Percentiles rank a stretch among this genome's conserved stretches.
Conservation (phyloP, 2,797 vertebrate species). For the Emydoidea blandingii region DNA sequence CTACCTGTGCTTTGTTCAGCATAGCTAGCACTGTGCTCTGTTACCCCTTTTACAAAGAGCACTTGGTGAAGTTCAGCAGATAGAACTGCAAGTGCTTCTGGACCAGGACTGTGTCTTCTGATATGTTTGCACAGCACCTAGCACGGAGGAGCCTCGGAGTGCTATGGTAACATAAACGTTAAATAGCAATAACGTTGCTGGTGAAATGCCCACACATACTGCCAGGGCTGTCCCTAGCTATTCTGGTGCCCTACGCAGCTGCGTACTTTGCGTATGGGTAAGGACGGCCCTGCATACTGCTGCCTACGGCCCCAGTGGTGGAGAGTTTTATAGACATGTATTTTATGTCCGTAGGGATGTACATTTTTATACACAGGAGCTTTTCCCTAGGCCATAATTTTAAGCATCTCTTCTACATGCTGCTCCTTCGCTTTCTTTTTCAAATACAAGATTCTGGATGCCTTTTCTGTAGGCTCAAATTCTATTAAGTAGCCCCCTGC, state of each 20-base stretch:
- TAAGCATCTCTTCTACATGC: background rate
- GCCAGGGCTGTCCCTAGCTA: background rate
- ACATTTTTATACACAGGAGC: too few species aligned
- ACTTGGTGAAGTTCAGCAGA: background rate
- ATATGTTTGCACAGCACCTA: background rate
- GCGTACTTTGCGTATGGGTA: too few species aligned
- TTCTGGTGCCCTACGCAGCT: too few species aligned
- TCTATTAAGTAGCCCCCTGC: background rate
- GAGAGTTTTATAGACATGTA: too few species aligned
- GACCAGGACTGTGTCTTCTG: background rate
- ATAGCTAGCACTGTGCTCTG: background rate
- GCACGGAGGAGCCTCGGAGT: background rate
- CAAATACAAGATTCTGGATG: background rate
- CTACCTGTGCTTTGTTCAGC: accelerated
- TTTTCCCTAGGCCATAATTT: background rate
- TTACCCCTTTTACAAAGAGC: background rate
- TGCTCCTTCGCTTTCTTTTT: background rate
- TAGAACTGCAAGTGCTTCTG: background rate
- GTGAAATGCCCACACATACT: background rate
- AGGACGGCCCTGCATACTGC: background rate
- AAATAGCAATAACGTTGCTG: background rate
- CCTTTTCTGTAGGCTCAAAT: background rate
- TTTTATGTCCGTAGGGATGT: too few species aligned
- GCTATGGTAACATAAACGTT: too few species aligned
- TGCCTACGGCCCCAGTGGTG: background rate